A percentile compares a stretch with the other conserved stretches of the same genome.
phyloP scores from a whole-genome alignment of 2,888 invertebrate species.

The Meliscaeva auricollis region DNA sequence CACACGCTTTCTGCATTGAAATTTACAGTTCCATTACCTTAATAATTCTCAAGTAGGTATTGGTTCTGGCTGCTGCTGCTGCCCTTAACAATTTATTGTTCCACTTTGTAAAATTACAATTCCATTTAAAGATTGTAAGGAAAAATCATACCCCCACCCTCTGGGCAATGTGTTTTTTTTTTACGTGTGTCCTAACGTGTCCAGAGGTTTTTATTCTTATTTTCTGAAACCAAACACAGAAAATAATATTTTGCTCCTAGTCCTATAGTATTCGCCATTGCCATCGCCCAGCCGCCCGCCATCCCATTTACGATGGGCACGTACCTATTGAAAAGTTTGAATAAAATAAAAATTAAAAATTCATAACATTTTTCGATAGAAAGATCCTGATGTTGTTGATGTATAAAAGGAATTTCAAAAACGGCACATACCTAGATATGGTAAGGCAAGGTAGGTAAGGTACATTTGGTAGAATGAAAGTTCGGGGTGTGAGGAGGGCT shows the following conservation, averaged over 20 bases:
- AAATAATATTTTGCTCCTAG: conserved; percentile 8
- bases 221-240: neutral
- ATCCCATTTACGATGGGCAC: conserved; percentile 49
- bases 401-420: conserved; percentile 47
- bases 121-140: conserved; percentile 50
- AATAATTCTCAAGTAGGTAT: conserved; percentile 58
- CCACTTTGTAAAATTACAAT: conserved; percentile 76
- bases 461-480: neutral
- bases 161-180: neutral
- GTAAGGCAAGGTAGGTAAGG: neutral
- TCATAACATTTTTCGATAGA: conserved; percentile 72
- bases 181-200: neutral
- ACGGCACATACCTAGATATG: neutral
- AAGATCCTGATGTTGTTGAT: conserved; percentile 1
- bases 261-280: conserved; percentile 11
- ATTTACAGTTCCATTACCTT: conserved; percentile 73
- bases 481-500: too few species aligned
- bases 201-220: conserved; percentile 31
- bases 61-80: conserved; percentile 1
- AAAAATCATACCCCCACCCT: neutral
- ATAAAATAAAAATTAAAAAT: conserved; percentile 75
- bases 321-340: conserved; percentile 73
- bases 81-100: conserved; percentile 73
- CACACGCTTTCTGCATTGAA: conserved; percentile 27
- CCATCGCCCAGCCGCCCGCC: too few species aligned